Evolutionary conservation across 1,140 invertebrate genomes (phyloP).

Genomic region (Microplitis mediator): DNA sequence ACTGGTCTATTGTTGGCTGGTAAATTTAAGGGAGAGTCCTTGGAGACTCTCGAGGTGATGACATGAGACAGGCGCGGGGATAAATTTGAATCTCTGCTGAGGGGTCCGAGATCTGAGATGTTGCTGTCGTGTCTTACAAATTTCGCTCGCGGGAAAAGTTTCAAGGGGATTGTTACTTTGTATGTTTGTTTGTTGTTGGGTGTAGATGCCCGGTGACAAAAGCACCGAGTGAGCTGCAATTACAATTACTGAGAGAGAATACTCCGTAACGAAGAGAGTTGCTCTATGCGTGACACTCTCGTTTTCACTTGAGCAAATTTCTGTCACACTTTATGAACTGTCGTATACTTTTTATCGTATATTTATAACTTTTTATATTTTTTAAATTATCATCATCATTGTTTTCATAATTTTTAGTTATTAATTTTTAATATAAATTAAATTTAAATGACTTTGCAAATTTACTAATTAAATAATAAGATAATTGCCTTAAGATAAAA

Average conservation of each 20-base stretch:
- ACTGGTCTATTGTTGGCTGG: no score
- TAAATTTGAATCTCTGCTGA: no score
- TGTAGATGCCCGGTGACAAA: not conserved
- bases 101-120: no score
- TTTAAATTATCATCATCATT: not conserved
- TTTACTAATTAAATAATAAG: not conserved
- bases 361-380: not conserved
- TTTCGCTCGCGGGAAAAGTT: no score
- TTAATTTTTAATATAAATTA: no score
- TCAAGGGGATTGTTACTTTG: no score
- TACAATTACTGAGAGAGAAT: not conserved
- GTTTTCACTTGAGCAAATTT: constrained; percentile 46
- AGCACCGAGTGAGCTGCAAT: not conserved
- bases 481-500: not conserved
- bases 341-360: constrained; percentile 34
- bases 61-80: no score
- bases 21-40: no score
- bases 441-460: constrained; percentile 7
- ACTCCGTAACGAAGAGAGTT: constrained; percentile 17
- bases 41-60: no score
- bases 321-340: constrained; percentile 42
- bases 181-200: not conserved
- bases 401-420: no score
- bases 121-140: no score
- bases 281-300: constrained; percentile 45